Conservation (phyloP, 2,888 invertebrate genomes). For the Ischnus inquisitorius region DNA sequence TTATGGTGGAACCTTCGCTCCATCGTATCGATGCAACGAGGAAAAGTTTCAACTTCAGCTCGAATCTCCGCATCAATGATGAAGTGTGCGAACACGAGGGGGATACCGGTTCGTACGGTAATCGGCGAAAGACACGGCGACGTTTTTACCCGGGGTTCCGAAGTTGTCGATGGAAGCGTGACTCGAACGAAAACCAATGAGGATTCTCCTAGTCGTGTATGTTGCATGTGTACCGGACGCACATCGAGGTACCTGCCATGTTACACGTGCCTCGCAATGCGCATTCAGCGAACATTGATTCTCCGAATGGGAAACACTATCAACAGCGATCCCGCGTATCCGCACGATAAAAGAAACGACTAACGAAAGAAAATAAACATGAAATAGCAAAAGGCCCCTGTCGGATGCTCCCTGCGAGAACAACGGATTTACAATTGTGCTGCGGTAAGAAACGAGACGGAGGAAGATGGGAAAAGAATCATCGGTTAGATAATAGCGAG, state of each 20-base stretch:
- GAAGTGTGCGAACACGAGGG: constrained; percentile 25
- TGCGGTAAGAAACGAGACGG: constrained; percentile 33
- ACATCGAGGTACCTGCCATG: background rate
- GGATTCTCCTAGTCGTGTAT: constrained; percentile 20
- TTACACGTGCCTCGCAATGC: background rate
- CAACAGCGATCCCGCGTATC: constrained; percentile 9
- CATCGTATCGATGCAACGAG: background rate
- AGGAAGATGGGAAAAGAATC: constrained; percentile 49
- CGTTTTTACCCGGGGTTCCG: constrained; percentile 35
- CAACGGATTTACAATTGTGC: no score
- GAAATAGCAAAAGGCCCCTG: constrained; percentile 36
- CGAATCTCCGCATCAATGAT: background rate
- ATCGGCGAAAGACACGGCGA: constrained; percentile 53
- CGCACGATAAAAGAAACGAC: constrained; percentile 50
- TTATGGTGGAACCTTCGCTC: no score
- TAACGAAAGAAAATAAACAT: constrained; percentile 50
- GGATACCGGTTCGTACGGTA: constrained; percentile 48
- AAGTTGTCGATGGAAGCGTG: constrained; percentile 57
- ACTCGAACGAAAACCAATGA: constrained; percentile 47
- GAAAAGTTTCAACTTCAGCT: background rate
- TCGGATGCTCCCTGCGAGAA: constrained; percentile 17
- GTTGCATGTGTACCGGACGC: constrained; percentile 28
- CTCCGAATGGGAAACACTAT: constrained; percentile 15
- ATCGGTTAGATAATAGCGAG: constrained; percentile 66
- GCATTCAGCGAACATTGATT: constrained; percentile 28